Evolutionary conservation across 2,797 vertebrate species (phyloP).

Genomic region (Syngnathus rostellatus): DNA sequence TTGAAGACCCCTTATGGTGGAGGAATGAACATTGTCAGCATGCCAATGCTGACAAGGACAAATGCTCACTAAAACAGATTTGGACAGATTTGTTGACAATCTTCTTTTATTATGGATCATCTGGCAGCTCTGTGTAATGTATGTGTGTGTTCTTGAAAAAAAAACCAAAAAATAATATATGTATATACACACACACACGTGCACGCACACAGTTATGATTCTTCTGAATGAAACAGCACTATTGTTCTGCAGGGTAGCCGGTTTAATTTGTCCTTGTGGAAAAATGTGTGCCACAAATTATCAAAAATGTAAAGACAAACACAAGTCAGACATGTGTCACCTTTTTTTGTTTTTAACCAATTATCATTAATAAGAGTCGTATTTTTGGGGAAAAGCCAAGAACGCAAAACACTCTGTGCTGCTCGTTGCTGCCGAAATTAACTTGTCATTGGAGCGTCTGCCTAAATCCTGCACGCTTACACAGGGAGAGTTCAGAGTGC

Average conservation of each 20-base stretch:
- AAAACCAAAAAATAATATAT: too few species aligned
- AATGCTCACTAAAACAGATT: too few species aligned
- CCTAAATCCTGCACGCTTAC: slow-evolving; percentile 70
- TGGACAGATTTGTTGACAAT: too few species aligned
- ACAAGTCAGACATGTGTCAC: slow-evolving; percentile 63
- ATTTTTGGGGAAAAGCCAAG: slow-evolving; percentile 47
- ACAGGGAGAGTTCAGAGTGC: slow-evolving; percentile 55
- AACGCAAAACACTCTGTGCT: slow-evolving; percentile 58
- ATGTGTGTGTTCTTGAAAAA: too few species aligned
- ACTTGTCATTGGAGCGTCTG: slow-evolving; percentile 77
- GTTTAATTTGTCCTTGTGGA: slow-evolving; percentile 53
- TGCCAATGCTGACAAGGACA: too few species aligned
- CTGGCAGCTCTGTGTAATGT: too few species aligned
- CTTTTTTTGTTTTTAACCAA: slow-evolving; percentile 43
- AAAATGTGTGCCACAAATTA: slow-evolving; percentile 56
- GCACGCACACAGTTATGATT: slow-evolving; percentile 10
- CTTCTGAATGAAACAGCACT: slow-evolving; percentile 35
- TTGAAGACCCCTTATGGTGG: too few species aligned
- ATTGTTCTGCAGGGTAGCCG: slow-evolving; percentile 33
- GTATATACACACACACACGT: too few species aligned
- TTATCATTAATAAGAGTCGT: slow-evolving; percentile 61
- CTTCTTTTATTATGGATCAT: too few species aligned
- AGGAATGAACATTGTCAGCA: too few species aligned
- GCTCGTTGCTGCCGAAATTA: slow-evolving; percentile 67
- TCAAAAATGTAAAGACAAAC: slow-evolving; percentile 63